A percentile compares a stretch with the other conserved stretches of the same genome.
Conservation (phyloP, 2,797 vertebrate species). For the Microctenopoma lineatum region DNA sequence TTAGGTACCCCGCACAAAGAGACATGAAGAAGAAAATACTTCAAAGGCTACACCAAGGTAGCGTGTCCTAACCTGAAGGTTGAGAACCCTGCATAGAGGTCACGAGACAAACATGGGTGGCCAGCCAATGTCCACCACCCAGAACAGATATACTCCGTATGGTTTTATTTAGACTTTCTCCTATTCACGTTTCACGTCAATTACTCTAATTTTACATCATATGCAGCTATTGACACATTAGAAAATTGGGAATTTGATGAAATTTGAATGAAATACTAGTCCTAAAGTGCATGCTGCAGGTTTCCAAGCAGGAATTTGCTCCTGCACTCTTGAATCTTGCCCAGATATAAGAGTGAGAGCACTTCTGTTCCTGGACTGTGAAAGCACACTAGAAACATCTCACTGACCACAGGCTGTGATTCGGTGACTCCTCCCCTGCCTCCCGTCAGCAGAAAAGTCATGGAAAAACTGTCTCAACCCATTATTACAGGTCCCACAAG, state of each 20-base stretch:
- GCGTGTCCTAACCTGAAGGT: neutral
- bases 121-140: too few species aligned
- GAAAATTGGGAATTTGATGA: too few species aligned
- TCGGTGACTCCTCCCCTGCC: slow-evolving; percentile 55
- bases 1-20: too few species aligned
- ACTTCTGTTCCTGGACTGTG: slow-evolving; percentile 31
- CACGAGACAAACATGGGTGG: too few species aligned
- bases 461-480: slow-evolving; percentile 29
- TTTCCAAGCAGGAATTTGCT: slow-evolving; percentile 2
- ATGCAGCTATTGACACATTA: too few species aligned
- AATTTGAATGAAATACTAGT: too few species aligned
- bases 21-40: neutral
- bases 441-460: slow-evolving; percentile 44
- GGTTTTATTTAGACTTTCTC: too few species aligned
- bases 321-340: neutral
- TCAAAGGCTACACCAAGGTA: neutral
- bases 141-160: too few species aligned
- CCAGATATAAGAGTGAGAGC: slow-evolving; percentile 28
- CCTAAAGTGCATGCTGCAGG: neutral
- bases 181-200: too few species aligned
- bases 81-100: neutral
- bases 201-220: too few species aligned
- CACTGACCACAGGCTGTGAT: slow-evolving; percentile 53
- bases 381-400: slow-evolving; percentile 48
- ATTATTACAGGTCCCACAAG: slow-evolving; percentile 48